Percentiles rank a stretch among this genome's conserved stretches.
phyloP scores from a whole-genome alignment of 2,888 invertebrate genomes.

The Ellobium chinense region DNA sequence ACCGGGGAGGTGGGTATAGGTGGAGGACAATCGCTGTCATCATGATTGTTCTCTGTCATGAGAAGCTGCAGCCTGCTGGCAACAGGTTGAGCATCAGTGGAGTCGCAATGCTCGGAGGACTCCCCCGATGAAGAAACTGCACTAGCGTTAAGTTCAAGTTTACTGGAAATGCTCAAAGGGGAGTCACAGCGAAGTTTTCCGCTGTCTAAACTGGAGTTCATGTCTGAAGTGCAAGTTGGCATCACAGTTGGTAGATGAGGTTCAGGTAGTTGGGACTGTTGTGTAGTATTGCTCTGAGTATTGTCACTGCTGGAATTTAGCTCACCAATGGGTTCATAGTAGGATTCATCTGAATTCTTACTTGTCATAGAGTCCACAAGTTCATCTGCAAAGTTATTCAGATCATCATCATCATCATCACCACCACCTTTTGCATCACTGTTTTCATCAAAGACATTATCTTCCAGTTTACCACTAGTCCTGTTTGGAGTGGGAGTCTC shows the following conservation, averaged over 20 bases:
- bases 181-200: too few relatives aligned
- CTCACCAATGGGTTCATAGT: slow-evolving; percentile 25
- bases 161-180: too few relatives aligned
- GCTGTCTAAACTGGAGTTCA: too few relatives aligned
- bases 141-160: too few relatives aligned
- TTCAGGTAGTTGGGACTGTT: too few relatives aligned
- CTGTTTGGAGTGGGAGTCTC: not conserved
- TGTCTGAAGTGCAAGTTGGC: too few relatives aligned
- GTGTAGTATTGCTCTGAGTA: not conserved
- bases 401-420: not conserved
- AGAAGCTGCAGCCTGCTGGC: not conserved
- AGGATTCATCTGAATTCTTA: not conserved
- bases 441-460: not conserved
- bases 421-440: too few relatives aligned
- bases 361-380: not conserved
- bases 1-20: slow-evolving; percentile 26
- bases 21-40: not conserved
- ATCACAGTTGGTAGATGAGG: too few relatives aligned
- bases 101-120: too few relatives aligned
- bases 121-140: too few relatives aligned
- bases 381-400: not conserved
- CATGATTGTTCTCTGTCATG: not conserved
- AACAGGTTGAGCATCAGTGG: too few relatives aligned
- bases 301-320: not conserved
- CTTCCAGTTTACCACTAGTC: not conserved